Conservation (phyloP, 2,888 invertebrate genomes). For the Lagria hirta region DNA sequence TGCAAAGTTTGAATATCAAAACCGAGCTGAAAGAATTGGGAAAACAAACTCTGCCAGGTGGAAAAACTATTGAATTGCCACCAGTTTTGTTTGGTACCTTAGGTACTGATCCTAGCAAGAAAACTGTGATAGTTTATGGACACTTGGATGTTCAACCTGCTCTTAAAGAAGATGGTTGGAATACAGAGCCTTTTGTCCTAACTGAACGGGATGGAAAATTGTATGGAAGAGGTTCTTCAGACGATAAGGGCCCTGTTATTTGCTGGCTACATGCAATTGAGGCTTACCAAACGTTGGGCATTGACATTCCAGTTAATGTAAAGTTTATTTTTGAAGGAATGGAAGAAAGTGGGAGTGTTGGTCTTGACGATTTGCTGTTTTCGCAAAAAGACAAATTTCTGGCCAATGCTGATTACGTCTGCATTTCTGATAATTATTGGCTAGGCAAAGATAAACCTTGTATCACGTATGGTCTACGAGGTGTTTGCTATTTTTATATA, state of each 20-base stretch:
- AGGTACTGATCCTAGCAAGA: conserved; percentile 82
- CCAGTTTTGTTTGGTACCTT: conserved; percentile 80
- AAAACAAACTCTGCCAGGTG: conserved; percentile 70
- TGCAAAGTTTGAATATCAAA: conserved; percentile 53
- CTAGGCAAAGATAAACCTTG: conserved; percentile 95
- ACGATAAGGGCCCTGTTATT: conserved; percentile 91
- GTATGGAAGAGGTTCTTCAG: conserved; percentile 85
- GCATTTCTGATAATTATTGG: conserved; percentile 99
- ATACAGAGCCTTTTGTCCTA: conserved; percentile 89
- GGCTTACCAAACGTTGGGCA: conserved; percentile 72
- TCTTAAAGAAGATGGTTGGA: conserved; percentile 89
- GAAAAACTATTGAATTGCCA: conserved; percentile 74
- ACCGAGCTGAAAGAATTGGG: conserved; percentile 61
- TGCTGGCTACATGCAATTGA: conserved; percentile 95
- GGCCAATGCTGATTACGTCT: conserved; percentile 85
- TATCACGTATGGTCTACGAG: conserved; percentile 93
- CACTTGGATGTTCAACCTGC: conserved; percentile 99
- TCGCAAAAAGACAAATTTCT: conserved; percentile 76
- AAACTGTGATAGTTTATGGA: conserved; percentile 93
- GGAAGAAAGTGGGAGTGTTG: conserved; percentile 97
- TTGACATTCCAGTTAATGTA: conserved; percentile 68
- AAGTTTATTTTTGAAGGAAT: conserved; percentile 97
- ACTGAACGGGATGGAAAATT: conserved; percentile 86
- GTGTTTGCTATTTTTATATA: conserved; percentile 87
- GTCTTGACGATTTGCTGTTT: conserved; percentile 83